A percentile compares a stretch with the other conserved stretches of the same genome.
Conservation (phyloP, 2,888 invertebrate genomes). For the Pheosia tremula region DNA sequence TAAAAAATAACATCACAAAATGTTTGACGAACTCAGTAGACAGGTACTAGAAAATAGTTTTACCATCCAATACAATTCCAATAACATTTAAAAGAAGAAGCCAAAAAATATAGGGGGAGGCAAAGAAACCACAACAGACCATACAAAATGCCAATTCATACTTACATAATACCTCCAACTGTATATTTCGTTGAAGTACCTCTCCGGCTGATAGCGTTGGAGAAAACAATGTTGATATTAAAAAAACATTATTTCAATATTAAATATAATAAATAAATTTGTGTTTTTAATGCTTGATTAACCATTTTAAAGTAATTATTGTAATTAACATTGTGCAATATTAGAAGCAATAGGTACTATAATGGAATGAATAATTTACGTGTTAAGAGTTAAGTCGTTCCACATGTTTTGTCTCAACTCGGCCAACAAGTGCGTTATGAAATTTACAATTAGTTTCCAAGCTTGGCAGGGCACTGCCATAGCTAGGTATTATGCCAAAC, state of each 20-base stretch:
- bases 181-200: slow-evolving; percentile 79
- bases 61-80: slow-evolving; percentile 60
- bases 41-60: slow-evolving; percentile 4
- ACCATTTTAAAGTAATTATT: too few species aligned
- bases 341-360: not conserved
- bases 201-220: slow-evolving; percentile 76
- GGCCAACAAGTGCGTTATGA: too few species aligned
- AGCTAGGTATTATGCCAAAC: too few species aligned
- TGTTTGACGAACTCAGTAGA: slow-evolving; percentile 9
- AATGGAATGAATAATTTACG: not conserved
- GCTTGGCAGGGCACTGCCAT: too few species aligned
- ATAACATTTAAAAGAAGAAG: slow-evolving; percentile 8
- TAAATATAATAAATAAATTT: not conserved
- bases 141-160: slow-evolving; percentile 46
- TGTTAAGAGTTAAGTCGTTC: too few species aligned
- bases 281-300: too few species aligned
- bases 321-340: too few species aligned
- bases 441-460: too few species aligned
- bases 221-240: slow-evolving; percentile 50
- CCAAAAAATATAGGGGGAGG: slow-evolving; percentile 23
- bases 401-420: too few species aligned
- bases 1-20: slow-evolving; percentile 12
- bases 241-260: not conserved
- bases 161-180: slow-evolving; percentile 79
- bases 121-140: slow-evolving; percentile 32